phyloP scores from a whole-genome alignment of 2,113 vertebrate species.

The Nesoenas mayeri region DNA sequence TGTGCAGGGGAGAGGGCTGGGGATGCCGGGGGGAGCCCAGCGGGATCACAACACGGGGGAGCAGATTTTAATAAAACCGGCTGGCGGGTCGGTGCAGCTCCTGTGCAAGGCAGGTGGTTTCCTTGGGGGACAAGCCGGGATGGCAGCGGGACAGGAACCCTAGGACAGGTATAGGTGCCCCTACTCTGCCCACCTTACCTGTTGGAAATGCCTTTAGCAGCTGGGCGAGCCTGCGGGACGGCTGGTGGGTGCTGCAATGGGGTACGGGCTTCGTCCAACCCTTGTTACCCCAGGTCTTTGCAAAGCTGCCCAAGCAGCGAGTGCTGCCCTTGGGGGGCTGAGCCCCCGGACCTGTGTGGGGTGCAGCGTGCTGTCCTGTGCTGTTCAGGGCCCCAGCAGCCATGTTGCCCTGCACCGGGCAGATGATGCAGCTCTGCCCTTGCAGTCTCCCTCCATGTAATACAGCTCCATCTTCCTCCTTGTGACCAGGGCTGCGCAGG shows the following conservation, averaged over 20 bases:
- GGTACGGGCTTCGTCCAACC: neutral
- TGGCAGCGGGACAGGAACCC: neutral
- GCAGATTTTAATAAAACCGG: neutral
- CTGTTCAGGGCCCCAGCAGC: neutral
- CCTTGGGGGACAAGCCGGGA: neutral
- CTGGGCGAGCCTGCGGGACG: neutral
- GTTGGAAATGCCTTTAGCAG: neutral
- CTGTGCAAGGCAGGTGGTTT: neutral
- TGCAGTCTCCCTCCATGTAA: rapidly evolving
- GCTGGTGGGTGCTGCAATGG: neutral
- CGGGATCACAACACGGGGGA: neutral
- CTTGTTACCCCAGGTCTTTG: neutral
- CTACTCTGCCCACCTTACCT: neutral
- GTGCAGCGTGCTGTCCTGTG: neutral
- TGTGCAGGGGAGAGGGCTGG: neutral
- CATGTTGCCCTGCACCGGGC: rapidly evolving
- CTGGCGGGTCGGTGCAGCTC: neutral
- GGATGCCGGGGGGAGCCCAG: neutral
- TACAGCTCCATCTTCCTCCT: neutral
- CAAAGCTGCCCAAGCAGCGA: neutral
- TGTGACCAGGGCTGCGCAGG: rapidly evolving
- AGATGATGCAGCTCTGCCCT: neutral
- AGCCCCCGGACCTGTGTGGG: neutral
- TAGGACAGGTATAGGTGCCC: neutral
- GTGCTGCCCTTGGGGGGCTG: neutral